phyloP scores from a whole-genome alignment of 2,797 vertebrate species.

The Capromys pilorides region DNA sequence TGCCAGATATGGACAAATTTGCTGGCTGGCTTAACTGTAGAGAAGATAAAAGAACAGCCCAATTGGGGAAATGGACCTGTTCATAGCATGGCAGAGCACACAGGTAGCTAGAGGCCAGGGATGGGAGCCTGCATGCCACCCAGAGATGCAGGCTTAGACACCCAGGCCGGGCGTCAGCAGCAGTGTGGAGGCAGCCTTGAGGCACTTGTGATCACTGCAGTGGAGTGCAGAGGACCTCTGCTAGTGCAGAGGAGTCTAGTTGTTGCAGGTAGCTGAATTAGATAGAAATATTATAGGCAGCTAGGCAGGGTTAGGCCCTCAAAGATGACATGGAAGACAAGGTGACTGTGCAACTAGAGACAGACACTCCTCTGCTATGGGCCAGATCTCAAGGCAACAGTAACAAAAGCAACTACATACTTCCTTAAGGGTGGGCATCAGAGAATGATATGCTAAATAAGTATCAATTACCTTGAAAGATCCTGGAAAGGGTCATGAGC shows the following conservation, averaged over 20 bases:
- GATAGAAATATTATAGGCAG: no score
- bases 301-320: no score
- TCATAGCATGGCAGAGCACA: rapidly evolving
- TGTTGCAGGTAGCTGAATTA: no score
- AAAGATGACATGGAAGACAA: constrained; percentile 81
- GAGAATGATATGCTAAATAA: no score
- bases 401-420: no score
- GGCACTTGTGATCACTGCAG: constrained; percentile 68
- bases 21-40: not conserved
- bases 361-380: no score
- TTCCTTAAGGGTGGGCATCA: no score
- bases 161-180: constrained; percentile 14
- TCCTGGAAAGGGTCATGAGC: no score
- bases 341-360: no score
- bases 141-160: not conserved
- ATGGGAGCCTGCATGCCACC: rapidly evolving
- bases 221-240: constrained; percentile 80
- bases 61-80: not conserved
- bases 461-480: no score
- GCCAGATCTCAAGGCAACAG: no score
- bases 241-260: constrained; percentile 64
- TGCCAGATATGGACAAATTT: not conserved
- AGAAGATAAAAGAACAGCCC: not conserved
- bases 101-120: not conserved
- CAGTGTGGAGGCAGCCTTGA: constrained; percentile 40